Base-by-base conservation (phyloP, 2,113 vertebrate species). In the Ciconia maguari region DNA sequence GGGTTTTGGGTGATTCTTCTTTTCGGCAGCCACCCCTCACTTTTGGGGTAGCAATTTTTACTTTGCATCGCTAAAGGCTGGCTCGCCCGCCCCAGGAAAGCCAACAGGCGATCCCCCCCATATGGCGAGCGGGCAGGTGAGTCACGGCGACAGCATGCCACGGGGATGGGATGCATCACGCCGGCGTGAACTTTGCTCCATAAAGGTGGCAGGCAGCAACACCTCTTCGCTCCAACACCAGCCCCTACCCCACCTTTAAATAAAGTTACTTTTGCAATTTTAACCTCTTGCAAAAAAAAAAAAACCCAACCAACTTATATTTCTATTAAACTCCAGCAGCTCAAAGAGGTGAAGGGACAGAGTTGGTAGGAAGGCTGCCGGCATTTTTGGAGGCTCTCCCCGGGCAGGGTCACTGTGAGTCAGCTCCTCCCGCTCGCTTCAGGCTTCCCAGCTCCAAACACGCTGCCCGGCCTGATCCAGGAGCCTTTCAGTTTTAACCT, bases 1-100 rank as follows among this genome's bases (percentile, higher is more conserved):
- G 14, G 14, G 5, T 7, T 55, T 18, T 4, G 6, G 41, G 8
- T 6, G n/a, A 65, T 24, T 42, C 29, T 26, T 20, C 41, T 25
- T 34, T 10, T 16, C 9, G 1, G 27, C 21, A 15, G n/a, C 26
- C 10, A 20, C 1, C 12, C 36, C 25, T 4, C 2, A 1, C 4
- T 42, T 64, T 64, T 22, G 12, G 34, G 62, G 68, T 13, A 13
- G 34, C 2, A 4, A 2, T 51, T 66, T 66, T 57, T 34, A 13
- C 36, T 86, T 36, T 12, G 3, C 20, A 7, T 3, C 0, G 3
- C 42, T 36, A 2, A 20, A 27, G 32, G 42, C 57, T 2, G 1
- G 66, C 36, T 62, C 1, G 6, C 34, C 18, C 9, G 1, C 29
- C 29, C 51, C 20, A 17, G 41, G 16, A 34, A 14, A 34, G 66